Percentiles rank a stretch among this genome's conserved stretches.
Evolutionary conservation across 1,140 invertebrate genomes (phyloP).

Genomic region (Drosophila pseudoobscura): DNA sequence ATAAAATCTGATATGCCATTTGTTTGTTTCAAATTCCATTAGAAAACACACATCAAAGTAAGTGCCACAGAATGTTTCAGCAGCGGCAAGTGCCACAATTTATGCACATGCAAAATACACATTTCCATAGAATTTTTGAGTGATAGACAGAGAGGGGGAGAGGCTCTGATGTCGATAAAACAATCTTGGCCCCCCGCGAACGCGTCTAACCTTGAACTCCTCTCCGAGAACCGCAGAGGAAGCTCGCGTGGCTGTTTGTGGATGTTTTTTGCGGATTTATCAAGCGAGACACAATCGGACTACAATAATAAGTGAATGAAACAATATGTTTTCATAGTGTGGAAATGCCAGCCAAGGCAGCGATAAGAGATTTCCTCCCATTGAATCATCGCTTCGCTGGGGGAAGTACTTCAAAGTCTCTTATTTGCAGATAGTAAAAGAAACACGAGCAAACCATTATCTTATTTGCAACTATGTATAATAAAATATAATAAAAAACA

Average conservation of each 20-base stretch:
- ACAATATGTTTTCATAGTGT: slow-evolving; percentile 20
- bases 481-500: slow-evolving; percentile 24
- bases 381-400: slow-evolving; percentile 14
- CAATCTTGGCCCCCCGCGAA: slow-evolving; percentile 2
- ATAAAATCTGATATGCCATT: neutral
- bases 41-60: slow-evolving; percentile 33
- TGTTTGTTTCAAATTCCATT: slow-evolving; percentile 5
- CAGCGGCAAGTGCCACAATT: slow-evolving; percentile 13
- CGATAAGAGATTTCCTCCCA: slow-evolving; percentile 10
- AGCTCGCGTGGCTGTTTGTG: slow-evolving; percentile 27
- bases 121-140: slow-evolving; percentile 31
- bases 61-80: slow-evolving; percentile 8
- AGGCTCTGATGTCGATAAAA: neutral
- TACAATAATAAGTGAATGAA: slow-evolving; percentile 14
- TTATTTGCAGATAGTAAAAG: too few relatives aligned
- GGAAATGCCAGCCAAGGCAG: slow-evolving; percentile 11
- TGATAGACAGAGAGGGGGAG: neutral
- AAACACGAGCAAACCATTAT: slow-evolving; percentile 5
- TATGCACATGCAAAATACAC: slow-evolving; percentile 13
- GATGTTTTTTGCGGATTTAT: slow-evolving; percentile 29
- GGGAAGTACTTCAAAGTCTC: neutral
- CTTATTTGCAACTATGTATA: neutral
- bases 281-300: slow-evolving; percentile 21
- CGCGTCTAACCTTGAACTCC: slow-evolving; percentile 27
- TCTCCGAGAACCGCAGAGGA: slow-evolving; percentile 8